Evolutionary conservation across 2,888 invertebrate species (phyloP).

Genomic region (Sthenelais limicola): DNA sequence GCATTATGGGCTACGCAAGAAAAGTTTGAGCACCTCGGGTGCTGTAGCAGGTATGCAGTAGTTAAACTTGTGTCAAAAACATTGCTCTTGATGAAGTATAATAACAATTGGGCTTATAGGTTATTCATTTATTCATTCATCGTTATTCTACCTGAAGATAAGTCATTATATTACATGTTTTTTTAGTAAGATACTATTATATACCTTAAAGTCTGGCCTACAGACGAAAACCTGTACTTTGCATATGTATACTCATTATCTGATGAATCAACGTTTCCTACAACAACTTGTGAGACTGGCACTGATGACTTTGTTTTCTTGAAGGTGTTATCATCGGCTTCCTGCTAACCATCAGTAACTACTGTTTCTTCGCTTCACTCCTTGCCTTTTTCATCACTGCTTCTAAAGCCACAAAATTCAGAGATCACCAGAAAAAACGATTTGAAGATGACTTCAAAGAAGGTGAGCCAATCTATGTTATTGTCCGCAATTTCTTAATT

Average conservation of each 20-base stretch:
- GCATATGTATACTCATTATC: too few species aligned
- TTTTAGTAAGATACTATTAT: too few species aligned
- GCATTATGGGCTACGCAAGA: constrained; percentile 79
- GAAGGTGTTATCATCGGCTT: constrained; percentile 78
- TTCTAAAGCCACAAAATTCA: constrained; percentile 86
- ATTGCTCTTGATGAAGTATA: neutral
- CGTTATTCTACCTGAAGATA: neutral
- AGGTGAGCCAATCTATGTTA: too few species aligned
- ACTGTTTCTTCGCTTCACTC: constrained; percentile 82
- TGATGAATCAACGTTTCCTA: too few species aligned
- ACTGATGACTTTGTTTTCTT: constrained; percentile 2
- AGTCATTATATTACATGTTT: neutral
- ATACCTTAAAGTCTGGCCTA: too few species aligned
- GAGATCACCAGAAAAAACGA: constrained; percentile 75
- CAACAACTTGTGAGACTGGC: too few species aligned
- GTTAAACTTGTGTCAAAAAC: neutral
- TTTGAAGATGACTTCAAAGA: constrained; percentile 86
- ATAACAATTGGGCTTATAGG: neutral
- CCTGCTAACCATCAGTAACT: constrained; percentile 83
- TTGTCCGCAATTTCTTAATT: too few species aligned
- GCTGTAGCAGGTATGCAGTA: constrained; percentile 77
- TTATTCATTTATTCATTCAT: neutral
- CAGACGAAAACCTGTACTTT: too few species aligned
- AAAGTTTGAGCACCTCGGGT: constrained; percentile 81
- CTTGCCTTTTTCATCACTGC: constrained; percentile 85